These are phyloP conservation scores for Andrena trimmerana DNA, from an alignment of 2,888 invertebrate species.

Conservation along the genomic window DNA sequence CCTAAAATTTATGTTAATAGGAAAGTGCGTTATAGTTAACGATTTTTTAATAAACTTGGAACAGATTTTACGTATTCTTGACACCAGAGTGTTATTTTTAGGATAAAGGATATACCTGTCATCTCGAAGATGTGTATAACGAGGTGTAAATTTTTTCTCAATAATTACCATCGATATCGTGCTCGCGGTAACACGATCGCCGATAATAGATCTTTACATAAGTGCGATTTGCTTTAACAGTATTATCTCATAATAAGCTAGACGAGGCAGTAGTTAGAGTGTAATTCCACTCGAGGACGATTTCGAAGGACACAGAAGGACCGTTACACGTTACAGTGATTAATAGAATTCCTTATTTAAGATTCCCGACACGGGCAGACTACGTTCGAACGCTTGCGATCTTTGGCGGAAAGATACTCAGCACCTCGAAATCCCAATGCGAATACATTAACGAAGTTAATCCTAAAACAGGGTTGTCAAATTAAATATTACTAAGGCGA, in stretches of 20 bases:
- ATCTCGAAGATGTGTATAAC: no score
- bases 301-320: constrained; percentile 30
- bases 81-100: no score
- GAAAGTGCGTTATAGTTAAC: no score
- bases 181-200: background rate
- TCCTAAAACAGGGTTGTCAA: background rate
- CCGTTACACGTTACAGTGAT: constrained; percentile 23
- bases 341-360: constrained; percentile 21
- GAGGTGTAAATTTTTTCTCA: no score
- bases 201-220: constrained; percentile 3
- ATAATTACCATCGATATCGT: background rate
- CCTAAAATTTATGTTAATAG: no score
- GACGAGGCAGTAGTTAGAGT: background rate
- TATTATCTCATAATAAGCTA: background rate
- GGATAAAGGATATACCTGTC: no score
- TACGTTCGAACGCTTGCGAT: background rate
- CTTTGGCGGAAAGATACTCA: background rate
- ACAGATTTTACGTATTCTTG: no score
- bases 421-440: background rate
- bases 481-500: background rate
- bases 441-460: background rate
- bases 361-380: constrained; percentile 19
- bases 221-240: constrained; percentile 11
- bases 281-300: constrained; percentile 17
- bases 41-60: no score